phyloP scores from a whole-genome alignment of 2,888 invertebrate species.

The Ophion obscuratus region DNA sequence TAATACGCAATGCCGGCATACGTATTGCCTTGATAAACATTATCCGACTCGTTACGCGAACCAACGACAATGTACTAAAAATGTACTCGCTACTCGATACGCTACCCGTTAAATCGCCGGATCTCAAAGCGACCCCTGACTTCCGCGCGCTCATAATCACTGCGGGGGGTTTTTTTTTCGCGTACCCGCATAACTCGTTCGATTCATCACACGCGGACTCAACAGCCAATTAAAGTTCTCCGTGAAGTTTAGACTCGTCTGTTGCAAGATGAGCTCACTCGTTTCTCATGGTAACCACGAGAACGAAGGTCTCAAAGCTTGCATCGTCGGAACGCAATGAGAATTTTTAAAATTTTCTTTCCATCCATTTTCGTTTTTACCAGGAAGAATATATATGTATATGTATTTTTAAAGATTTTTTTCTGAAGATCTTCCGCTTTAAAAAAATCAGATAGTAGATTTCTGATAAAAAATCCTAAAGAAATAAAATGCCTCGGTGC shows the following conservation, averaged over 20 bases:
- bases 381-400: neutral
- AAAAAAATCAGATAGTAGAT: too few relatives aligned
- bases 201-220: neutral
- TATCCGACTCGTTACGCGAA: neutral
- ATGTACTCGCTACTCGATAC: neutral
- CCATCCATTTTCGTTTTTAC: neutral
- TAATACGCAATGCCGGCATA: neutral
- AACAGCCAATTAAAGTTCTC: neutral
- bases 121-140: neutral
- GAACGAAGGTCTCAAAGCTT: neutral
- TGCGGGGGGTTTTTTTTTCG: neutral
- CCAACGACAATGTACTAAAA: neutral
- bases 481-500: too few relatives aligned
- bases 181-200: neutral
- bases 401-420: neutral
- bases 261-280: conserved; percentile 29
- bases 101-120: neutral
- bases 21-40: neutral
- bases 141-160: neutral
- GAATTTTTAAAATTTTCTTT: neutral
- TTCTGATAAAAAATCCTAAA: too few relatives aligned
- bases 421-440: neutral
- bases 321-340: neutral
- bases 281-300: neutral
- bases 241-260: conserved; percentile 12